Base-by-base conservation (phyloP, 2,113 vertebrate species). In the Piprites chloris region DNA sequence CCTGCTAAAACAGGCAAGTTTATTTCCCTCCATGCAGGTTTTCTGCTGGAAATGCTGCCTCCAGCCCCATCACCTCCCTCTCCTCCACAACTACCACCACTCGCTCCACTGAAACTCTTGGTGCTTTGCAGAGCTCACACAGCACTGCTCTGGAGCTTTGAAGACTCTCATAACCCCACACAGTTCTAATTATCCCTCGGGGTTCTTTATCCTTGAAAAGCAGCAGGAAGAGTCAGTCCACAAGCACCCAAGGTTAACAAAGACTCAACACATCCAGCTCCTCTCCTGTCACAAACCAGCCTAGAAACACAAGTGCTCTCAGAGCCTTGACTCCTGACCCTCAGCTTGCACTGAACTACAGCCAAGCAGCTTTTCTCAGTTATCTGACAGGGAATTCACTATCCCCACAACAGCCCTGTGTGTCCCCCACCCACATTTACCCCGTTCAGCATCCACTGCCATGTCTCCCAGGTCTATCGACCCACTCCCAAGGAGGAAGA, bases 381-480 rank as follows among this genome's bases (percentile, higher is more conserved):
- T 39, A 30, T 14, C 41, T 4, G 2, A 44, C 3, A 42, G 35
- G 47, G 44, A 9, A 52, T 4, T 35, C 2, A 15, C 20, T 22
- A 41, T 39, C 24, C 21, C 8, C 35, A 65, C 1, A 10, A 27
- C 3, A 72, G 18, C 47, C 53, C n/a, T 30, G 39, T 9, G 12
- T 12, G 5, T 1, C 55, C 24, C 26, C 61, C 12, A 39, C 49
- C 8, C 71, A 50, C 62, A 4, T 22, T 14, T 5, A 47, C 17
- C 23, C 76, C 1, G 1, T 7, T 32, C 11, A 33, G 49, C 55
- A 37, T 1, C 21, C n/a, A 7, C 35, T 13, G 16, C 66, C 3
- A 0, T 1, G 7, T 20, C 41, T 50, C 55, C 37, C 4, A 23
- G 12, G 32, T 3, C 59, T 11, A 2, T 4, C 0, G 1, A 37